Evolutionary conservation across 2,113 vertebrate genomes (phyloP), one percentile per base, ranked within the genome.

Genomic region (Crocuta crocuta): DNA sequence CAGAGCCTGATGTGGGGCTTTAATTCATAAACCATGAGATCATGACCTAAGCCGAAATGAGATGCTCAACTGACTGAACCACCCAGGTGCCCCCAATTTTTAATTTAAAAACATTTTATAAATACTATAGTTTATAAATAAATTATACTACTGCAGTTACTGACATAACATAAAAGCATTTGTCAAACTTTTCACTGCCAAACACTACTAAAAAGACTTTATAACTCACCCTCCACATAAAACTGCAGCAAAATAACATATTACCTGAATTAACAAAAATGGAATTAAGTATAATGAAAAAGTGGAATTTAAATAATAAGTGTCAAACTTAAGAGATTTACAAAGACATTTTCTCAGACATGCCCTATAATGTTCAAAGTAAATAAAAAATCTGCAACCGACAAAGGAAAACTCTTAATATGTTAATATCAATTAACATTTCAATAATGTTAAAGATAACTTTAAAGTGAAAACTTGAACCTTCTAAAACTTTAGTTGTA

Each of bases 201-300:
- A 94, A 95, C 10, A 84, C 28, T 53, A 83, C 33, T 82, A 39
- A 87, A 97, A 89, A 92, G 58, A 81, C 8, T 94, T 95, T 70
- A 68, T 65, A 92, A 91, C 31, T 82, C 28, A 35, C 17, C 35
- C 19, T 12, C 21, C 21, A 70, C 31, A 80, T 43, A 85, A 94
- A 92, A 76, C 4, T 50, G 10, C 24, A 76, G n/a, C 66, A 82
- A 93, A 96, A 58, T 78, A 71, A 84, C 21, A 63, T 65, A 97
- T 81, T 93, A 61, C 45, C 58, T 81, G 89, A 68, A 76, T 78
- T 78, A 79, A 71, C 35, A 66, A 96, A 96, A 96, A 83, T 79
- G 6, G 11, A 93, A 33, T 74, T n/a, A 95, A 48, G 53, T 78
- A 8, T 31, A 84, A 78, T 53, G 33, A 83, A 82, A 95, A 86